Conservation (phyloP, 1,140 invertebrate genomes). For the Sesamia nonagrioides region DNA sequence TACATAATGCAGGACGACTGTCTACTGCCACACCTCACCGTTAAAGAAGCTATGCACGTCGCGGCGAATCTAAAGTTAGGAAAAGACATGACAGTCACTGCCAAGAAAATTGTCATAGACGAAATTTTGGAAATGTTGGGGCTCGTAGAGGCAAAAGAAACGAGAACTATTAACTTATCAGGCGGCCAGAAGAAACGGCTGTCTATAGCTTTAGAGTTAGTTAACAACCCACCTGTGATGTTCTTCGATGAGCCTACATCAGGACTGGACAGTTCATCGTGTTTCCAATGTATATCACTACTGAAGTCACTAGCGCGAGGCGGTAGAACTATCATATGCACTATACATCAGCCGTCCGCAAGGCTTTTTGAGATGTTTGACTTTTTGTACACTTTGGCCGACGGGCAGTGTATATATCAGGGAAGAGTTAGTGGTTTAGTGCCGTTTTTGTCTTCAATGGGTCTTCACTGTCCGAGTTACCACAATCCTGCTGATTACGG, state of each 20-base stretch:
- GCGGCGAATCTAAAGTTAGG: slow-evolving; percentile 97
- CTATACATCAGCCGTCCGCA: slow-evolving; percentile 98
- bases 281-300: slow-evolving; percentile 96
- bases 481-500: slow-evolving; percentile 98
- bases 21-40: slow-evolving; percentile 95
- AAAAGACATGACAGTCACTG: slow-evolving; percentile 91
- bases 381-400: slow-evolving; percentile 95
- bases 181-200: slow-evolving; percentile 97
- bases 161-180: slow-evolving; percentile 93
- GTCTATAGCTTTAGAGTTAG: slow-evolving; percentile 95
- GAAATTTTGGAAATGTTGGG: slow-evolving; percentile 95
- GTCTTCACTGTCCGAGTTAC: slow-evolving; percentile 96
- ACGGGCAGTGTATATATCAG: slow-evolving; percentile 97
- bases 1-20: slow-evolving; percentile 99
- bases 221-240: slow-evolving; percentile 98
- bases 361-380: slow-evolving; percentile 99
- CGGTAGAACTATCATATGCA: slow-evolving; percentile 97
- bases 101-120: slow-evolving; percentile 93
- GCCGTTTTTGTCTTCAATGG: slow-evolving; percentile 94
- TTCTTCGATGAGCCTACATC: slow-evolving; percentile 99
- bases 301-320: slow-evolving; percentile 93
- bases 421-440: slow-evolving; percentile 94
- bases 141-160: slow-evolving; percentile 92
- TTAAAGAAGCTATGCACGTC: slow-evolving; percentile 96
- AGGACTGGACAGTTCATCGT: slow-evolving; percentile 96